Base-by-base conservation (phyloP, 2,113 vertebrate genomes). In the Notothenia coriiceps region DNA sequence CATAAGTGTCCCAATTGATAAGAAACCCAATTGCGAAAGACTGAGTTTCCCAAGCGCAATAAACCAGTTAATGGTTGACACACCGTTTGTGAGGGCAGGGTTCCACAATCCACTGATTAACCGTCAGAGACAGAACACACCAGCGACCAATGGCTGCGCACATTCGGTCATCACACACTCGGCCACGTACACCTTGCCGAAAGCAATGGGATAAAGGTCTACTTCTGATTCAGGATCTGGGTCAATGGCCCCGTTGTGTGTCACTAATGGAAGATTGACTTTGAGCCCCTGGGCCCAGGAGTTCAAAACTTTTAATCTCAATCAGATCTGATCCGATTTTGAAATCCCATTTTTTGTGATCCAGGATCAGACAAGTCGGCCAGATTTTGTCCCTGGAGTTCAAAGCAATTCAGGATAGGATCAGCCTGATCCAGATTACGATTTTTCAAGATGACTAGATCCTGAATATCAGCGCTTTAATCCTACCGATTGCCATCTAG, bases 61-160 rank as follows among this genome's bases (percentile, higher is more conserved):
- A 77, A 87, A 74, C 12, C 2, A 35, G 89, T 91, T 92, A 83
- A 92, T 78, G 4, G 85, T 89, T 91, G 88, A 82, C 25, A 1
- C 3, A 5, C 0, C 0, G 56, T 47, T 12, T 57, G 82, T 77
- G 18, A 29, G 22, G 0, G 35, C 2, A 2, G 0, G n/a, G 35
- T 11, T 1, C 2, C 70, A 64, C 60, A 86, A 82, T 88, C 82
- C 80, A 62, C 22, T 6, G 52, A 2, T 25, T 5, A 6, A 61
- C 6, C 0, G 12, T 43, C 14, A 44, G 0, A 33, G 18, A 4
- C 13, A 11, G 17, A 11, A 40, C 25, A 22, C 2, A 0, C 18
- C 1, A 0, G 2, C n/a, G 7, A 15, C 92, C 86, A 93, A 83
- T 91, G 33, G 44, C 17, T 2, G 60, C 46, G 8, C 12, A 0